These are phyloP conservation scores for Noctua janthina DNA, from an alignment of 2,888 invertebrate species.

Conservation along the genomic window DNA sequence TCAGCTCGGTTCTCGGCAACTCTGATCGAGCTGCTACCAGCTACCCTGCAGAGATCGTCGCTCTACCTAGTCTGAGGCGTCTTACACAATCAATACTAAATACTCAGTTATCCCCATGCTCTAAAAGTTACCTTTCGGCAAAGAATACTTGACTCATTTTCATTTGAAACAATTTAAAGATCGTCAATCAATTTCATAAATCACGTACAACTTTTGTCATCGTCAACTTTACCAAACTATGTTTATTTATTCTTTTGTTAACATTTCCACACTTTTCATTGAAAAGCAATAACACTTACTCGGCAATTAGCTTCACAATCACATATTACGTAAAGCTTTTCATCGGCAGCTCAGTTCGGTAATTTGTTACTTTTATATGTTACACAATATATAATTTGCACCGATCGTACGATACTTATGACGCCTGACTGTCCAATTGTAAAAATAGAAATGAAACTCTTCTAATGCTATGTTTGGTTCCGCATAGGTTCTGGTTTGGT, in stretches of 20 bases:
- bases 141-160: neutral
- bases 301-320: constrained; percentile 58
- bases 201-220: neutral
- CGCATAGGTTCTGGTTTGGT: constrained; percentile 9
- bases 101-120: neutral
- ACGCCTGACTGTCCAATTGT: constrained; percentile 75
- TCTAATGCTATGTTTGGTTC: constrained; percentile 36
- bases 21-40: neutral
- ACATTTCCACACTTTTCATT: constrained; percentile 16
- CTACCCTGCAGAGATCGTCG: neutral
- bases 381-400: constrained; percentile 81
- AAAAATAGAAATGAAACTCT: constrained; percentile 64
- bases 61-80: too few relatives aligned
- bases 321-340: constrained; percentile 69
- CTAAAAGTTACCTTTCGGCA: neutral
- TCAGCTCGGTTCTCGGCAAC: neutral
- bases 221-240: neutral
- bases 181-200: neutral
- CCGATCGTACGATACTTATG: constrained; percentile 72
- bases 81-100: neutral
- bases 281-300: constrained; percentile 24
- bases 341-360: constrained; percentile 63
- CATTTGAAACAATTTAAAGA: neutral
- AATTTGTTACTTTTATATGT: constrained; percentile 73
- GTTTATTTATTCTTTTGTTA: neutral